phyloP scores from a whole-genome alignment of 2,113 vertebrate genomes.

The Xiphophorus maculatus region DNA sequence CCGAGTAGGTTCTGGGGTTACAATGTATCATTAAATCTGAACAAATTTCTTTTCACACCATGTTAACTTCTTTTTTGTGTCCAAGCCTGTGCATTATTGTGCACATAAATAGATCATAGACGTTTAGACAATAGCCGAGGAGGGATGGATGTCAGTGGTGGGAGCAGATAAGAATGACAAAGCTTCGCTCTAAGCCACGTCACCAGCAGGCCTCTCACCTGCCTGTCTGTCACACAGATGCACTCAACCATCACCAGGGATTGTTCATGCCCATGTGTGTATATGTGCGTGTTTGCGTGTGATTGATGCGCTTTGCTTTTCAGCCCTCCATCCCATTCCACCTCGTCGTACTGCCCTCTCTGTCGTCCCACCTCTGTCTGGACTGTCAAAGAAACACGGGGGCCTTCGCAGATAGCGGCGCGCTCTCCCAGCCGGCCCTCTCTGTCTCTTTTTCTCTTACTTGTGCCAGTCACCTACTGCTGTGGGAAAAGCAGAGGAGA shows the following conservation, averaged over 20 bases:
- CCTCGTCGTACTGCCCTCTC: constrained; percentile 26
- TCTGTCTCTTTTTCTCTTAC: constrained; percentile 78
- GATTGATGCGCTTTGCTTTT: constrained; percentile 88
- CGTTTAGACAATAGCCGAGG: constrained; percentile 61
- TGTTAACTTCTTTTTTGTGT: constrained; percentile 19
- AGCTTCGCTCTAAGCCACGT: constrained; percentile 64
- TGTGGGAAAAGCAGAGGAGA: constrained; percentile 99
- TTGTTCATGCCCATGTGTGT: constrained; percentile 65
- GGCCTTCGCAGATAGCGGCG: constrained; percentile 87
- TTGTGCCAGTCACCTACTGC: constrained; percentile 96
- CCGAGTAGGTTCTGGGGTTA: constrained; percentile 26
- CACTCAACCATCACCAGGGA: constrained; percentile 76
- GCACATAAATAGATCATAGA: constrained; percentile 70
- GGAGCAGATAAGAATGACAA: constrained; percentile 67
- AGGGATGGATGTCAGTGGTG: constrained; percentile 66
- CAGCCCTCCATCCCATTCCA: constrained; percentile 5
- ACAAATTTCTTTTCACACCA: constrained; percentile 54
- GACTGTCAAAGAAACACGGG: constrained; percentile 87
- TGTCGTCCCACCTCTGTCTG: constrained; percentile 83
- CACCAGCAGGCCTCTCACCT: constrained; percentile 81
- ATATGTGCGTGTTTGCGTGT: constrained; percentile 45
- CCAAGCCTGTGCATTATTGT: constrained; percentile 51
- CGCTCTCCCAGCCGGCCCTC: constrained; percentile 48
- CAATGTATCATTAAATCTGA: constrained; percentile 51
- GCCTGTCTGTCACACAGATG: constrained; percentile 73